Percentiles rank a stretch among this genome's conserved stretches.
phyloP scores from a whole-genome alignment of 2,113 vertebrate genomes.

The Leucoraja erinaceus region DNA sequence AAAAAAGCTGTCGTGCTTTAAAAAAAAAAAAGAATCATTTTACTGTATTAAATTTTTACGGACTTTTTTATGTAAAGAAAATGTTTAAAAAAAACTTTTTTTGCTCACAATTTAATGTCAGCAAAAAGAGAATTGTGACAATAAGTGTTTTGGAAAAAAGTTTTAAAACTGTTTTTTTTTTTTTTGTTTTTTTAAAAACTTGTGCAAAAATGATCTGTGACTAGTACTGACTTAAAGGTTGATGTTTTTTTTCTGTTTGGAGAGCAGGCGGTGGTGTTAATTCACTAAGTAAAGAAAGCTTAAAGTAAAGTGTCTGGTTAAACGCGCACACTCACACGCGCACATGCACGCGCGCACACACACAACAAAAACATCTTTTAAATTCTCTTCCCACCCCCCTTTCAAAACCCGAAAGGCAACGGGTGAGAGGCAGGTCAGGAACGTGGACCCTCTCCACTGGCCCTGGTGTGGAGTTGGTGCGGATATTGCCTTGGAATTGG shows the following conservation, averaged over 20 bases:
- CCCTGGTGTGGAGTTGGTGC: not conserved
- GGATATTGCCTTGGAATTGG: not conserved
- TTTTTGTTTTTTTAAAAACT: slow-evolving; percentile 20
- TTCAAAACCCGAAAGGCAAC: not conserved
- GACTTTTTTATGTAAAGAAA: slow-evolving; percentile 39
- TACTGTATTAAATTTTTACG: slow-evolving; percentile 39
- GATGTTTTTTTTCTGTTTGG: slow-evolving; percentile 10
- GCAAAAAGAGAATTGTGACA: slow-evolving; percentile 31
- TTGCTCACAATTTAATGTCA: slow-evolving; percentile 26
- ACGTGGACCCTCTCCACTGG: not conserved
- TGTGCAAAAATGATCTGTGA: slow-evolving; percentile 22
- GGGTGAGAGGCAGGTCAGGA: not conserved
- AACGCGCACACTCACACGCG: no score
- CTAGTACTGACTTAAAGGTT: slow-evolving; percentile 33
- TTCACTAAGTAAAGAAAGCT: not conserved
- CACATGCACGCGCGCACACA: not conserved
- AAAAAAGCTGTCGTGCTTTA: slow-evolving; percentile 8
- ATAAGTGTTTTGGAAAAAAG: slow-evolving; percentile 19
- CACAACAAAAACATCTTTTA: not conserved
- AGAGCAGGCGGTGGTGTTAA: slow-evolving; percentile 3
- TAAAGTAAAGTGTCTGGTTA: slow-evolving; percentile 2
- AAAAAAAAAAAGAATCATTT: slow-evolving; percentile 31
- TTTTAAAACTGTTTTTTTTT: slow-evolving; percentile 22
- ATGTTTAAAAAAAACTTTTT: slow-evolving; percentile 22
- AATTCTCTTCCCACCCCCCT: not conserved